A percentile compares a stretch with the other conserved stretches of the same genome.
These are phyloP conservation scores for Tetramorium simillimum DNA, from an alignment of 1,140 invertebrate species.

Conservation along the genomic window DNA sequence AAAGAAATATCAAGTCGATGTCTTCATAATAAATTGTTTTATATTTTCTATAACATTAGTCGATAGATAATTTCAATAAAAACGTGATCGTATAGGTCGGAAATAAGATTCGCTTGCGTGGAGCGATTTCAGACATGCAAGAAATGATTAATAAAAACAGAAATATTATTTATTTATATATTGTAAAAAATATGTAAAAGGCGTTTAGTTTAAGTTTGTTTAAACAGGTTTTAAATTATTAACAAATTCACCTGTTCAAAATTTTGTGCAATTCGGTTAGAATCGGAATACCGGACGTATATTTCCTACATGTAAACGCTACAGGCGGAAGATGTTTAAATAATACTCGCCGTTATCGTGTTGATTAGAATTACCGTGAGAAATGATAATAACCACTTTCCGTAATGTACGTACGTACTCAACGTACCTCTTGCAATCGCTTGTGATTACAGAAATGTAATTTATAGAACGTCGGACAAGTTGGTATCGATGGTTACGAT, in stretches of 20 bases:
- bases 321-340: constrained; percentile 15
- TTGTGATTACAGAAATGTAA: constrained; percentile 22
- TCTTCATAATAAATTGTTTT: neutral
- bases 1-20: neutral
- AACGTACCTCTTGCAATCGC: constrained; percentile 25
- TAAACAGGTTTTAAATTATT: constrained; percentile 69
- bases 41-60: constrained; percentile 1
- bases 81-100: neutral
- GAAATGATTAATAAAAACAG: neutral
- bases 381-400: constrained; percentile 36
- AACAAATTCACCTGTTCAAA: constrained; percentile 20
- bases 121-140: constrained; percentile 2
- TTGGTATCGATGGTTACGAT: neutral
- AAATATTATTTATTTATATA: constrained; percentile 72
- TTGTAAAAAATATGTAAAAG: constrained; percentile 67
- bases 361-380: neutral
- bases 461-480: neutral
- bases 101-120: neutral
- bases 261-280: constrained; percentile 58
- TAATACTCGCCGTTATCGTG: constrained; percentile 26
- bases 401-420: constrained; percentile 1
- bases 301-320: constrained; percentile 58
- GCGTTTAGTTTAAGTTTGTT: constrained; percentile 39
- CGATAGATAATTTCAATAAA: neutral
- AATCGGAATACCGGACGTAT: constrained; percentile 1